phyloP scores from a whole-genome alignment of 2,113 vertebrate species.

The Rhombomys opimus region DNA sequence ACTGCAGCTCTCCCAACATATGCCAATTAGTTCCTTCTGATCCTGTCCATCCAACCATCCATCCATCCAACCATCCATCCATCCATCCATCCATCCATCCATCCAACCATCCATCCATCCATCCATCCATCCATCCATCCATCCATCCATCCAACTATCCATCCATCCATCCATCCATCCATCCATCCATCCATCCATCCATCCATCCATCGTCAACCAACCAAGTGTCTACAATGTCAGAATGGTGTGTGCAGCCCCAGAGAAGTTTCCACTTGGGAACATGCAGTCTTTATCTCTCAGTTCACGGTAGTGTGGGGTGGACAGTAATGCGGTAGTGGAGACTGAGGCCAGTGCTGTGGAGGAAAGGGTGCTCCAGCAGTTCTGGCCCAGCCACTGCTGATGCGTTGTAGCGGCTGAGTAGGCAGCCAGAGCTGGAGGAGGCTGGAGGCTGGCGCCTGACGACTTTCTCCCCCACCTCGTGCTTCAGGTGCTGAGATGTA shows the following conservation, averaged over 20 bases:
- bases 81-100: too few species aligned
- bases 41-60: not conserved
- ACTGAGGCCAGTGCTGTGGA: not conserved
- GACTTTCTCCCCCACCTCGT: not conserved
- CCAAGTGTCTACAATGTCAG: not conserved
- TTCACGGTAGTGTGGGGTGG: not conserved
- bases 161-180: too few species aligned
- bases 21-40: not conserved
- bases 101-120: not conserved
- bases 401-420: not conserved
- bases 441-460: not conserved
- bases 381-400: not conserved
- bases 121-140: not conserved
- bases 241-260: not conserved
- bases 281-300: not conserved
- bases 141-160: not conserved
- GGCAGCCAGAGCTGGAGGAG: not conserved
- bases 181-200: not conserved
- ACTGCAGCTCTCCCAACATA: not conserved
- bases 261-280: not conserved
- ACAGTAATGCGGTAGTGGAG: not conserved
- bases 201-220: not conserved
- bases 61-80: not conserved
- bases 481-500: not conserved
- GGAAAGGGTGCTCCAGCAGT: not conserved